Percentiles rank a stretch among this genome's conserved stretches.
Evolutionary conservation across 2,888 invertebrate species (phyloP).

Genomic region (Oligia latruncula): DNA sequence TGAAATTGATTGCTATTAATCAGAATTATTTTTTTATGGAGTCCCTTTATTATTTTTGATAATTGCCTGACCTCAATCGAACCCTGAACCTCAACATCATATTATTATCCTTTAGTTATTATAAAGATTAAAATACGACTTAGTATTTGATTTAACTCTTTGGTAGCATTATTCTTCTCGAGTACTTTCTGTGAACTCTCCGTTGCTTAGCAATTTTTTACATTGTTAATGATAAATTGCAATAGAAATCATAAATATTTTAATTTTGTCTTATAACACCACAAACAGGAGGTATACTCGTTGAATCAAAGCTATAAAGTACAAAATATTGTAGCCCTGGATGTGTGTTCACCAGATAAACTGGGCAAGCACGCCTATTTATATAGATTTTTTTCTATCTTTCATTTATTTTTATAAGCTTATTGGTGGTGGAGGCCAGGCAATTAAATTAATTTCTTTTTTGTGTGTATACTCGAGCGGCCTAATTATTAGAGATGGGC

Average conservation of each 20-base stretch:
- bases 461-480: conserved; percentile 45
- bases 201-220: neutral
- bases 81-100: neutral
- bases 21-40: conserved; percentile 6
- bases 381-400: neutral
- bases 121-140: neutral
- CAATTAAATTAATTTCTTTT: conserved; percentile 46
- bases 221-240: neutral
- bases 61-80: conserved; percentile 52
- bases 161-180: neutral
- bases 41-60: neutral
- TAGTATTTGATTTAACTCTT: neutral
- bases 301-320: neutral
- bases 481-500: conserved; percentile 59
- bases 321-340: neutral
- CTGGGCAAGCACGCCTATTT: neutral
- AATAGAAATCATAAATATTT: neutral
- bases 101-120: neutral
- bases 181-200: neutral
- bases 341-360: neutral
- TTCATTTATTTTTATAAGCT: conserved; percentile 39
- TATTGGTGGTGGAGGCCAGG: conserved; percentile 54
- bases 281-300: neutral
- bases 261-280: neutral
- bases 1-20: neutral